Evolutionary conservation across 1,140 invertebrate genomes (phyloP).

Genomic region (Colletes gigas): DNA sequence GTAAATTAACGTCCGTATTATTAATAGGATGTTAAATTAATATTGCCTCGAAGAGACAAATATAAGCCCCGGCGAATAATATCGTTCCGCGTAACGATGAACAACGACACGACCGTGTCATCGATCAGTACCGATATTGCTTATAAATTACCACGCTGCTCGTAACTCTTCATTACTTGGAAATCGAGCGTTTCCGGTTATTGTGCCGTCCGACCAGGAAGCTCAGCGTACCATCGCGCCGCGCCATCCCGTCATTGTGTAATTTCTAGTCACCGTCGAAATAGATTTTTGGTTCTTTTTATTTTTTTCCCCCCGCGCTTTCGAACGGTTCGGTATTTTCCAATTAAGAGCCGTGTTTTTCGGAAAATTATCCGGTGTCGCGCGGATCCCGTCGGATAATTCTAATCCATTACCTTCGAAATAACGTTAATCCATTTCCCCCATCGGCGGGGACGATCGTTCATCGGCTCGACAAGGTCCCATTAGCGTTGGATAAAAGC

Average conservation of each 20-base stretch:
- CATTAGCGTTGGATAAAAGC: constrained; percentile 13
- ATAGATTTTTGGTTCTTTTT: no score
- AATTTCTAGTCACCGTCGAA: no score
- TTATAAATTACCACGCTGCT: constrained; percentile 19
- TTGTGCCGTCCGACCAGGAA: background rate
- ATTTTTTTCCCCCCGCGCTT: no score
- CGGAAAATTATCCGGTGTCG: background rate
- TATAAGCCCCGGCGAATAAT: constrained; percentile 25
- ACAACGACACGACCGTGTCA: constrained; percentile 30
- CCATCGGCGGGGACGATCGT: background rate
- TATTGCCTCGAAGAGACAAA: constrained; percentile 32
- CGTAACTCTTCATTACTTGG: constrained; percentile 22
- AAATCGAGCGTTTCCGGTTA: background rate
- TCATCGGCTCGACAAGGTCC: background rate
- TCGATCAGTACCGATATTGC: constrained; percentile 25
- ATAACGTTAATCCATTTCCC: background rate
- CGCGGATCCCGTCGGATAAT: background rate
- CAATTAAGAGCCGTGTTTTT: background rate
- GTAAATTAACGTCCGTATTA: constrained; percentile 27
- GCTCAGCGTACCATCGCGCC: no score
- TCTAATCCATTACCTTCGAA: constrained; percentile 8
- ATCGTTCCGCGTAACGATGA: constrained; percentile 16
- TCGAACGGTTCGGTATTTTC: background rate
- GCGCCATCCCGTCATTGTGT: no score
- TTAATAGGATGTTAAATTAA: constrained; percentile 47